Conservation (phyloP, 2,797 vertebrate genomes). For the Channallabes apus region DNA sequence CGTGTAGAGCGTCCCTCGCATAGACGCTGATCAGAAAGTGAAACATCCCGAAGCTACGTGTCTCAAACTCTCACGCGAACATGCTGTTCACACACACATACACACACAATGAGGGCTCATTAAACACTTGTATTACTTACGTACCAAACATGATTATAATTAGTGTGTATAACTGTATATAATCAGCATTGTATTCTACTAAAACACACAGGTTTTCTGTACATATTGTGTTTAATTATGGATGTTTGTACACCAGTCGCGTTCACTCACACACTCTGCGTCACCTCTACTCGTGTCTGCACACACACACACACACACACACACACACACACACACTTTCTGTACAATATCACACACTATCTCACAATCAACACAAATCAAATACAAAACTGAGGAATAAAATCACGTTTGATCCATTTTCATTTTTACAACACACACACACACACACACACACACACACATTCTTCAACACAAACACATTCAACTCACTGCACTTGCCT, state of each 20-base stretch:
- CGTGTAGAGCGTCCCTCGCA: too few species aligned
- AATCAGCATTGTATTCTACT: too few species aligned
- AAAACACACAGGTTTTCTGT: neutral
- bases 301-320: neutral
- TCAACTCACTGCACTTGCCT: neutral
- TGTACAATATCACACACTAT: slow-evolving; percentile 1
- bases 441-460: slow-evolving; percentile 44
- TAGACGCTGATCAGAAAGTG: neutral
- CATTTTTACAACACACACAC: slow-evolving; percentile 45
- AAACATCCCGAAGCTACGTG: neutral
- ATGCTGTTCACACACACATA: neutral
- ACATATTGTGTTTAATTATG: slow-evolving; percentile 24
- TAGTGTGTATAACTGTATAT: too few species aligned
- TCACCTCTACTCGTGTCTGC: neutral
- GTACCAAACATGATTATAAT: too few species aligned
- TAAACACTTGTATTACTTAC: neutral
- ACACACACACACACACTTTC: neutral
- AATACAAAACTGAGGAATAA: slow-evolving; percentile 12
- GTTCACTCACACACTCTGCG: neutral
- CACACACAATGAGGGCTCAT: neutral
- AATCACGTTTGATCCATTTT: slow-evolving; percentile 26
- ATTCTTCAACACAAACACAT: neutral
- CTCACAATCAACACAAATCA: slow-evolving; percentile 12
- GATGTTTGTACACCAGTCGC: slow-evolving; percentile 14
- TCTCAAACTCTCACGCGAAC: neutral